Evolutionary conservation across 2,888 invertebrate species (phyloP).

Genomic region (Heliothis peltigera): DNA sequence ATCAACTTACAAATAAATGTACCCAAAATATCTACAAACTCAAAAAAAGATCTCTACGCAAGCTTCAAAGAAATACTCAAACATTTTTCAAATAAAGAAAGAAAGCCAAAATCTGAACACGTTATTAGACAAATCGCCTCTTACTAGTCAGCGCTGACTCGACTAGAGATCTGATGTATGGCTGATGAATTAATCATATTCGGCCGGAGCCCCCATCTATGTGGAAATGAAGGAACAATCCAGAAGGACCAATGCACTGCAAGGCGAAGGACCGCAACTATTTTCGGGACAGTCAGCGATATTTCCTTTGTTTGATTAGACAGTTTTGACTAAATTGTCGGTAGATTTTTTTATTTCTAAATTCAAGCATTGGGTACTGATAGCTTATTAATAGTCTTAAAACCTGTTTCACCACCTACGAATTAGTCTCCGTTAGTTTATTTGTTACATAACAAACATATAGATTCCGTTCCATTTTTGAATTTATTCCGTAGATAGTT

Average conservation of each 20-base stretch:
- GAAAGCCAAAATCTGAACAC: conserved; percentile 18
- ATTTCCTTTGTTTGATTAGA: conserved; percentile 40
- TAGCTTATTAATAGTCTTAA: too few species aligned
- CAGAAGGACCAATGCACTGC: conserved; percentile 30
- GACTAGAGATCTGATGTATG: conserved; percentile 46
- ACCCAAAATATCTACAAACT: conserved; percentile 6
- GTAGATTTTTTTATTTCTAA: conserved; percentile 5
- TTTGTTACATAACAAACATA: too few species aligned
- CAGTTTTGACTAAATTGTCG: conserved; percentile 21
- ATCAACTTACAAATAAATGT: neutral
- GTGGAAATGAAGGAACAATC: conserved; percentile 58
- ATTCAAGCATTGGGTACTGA: neutral
- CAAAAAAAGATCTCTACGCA: conserved; percentile 4
- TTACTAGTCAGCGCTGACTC: conserved; percentile 51
- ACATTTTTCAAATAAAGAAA: conserved; percentile 41
- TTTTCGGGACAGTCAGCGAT: conserved; percentile 19
- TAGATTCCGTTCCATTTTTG: too few species aligned
- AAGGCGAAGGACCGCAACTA: conserved; percentile 21
- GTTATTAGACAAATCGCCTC: conserved; percentile 56
- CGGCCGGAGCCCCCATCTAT: conserved; percentile 45
- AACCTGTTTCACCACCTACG: too few species aligned
- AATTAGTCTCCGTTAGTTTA: too few species aligned
- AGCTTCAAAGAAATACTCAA: conserved; percentile 53
- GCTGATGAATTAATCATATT: conserved; percentile 64
- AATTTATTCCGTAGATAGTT: too few species aligned